Evolutionary conservation across 2,888 invertebrate genomes (phyloP), one percentile per base, ranked within the genome.

Genomic region (Disparrhopalites patrizii): DNA sequence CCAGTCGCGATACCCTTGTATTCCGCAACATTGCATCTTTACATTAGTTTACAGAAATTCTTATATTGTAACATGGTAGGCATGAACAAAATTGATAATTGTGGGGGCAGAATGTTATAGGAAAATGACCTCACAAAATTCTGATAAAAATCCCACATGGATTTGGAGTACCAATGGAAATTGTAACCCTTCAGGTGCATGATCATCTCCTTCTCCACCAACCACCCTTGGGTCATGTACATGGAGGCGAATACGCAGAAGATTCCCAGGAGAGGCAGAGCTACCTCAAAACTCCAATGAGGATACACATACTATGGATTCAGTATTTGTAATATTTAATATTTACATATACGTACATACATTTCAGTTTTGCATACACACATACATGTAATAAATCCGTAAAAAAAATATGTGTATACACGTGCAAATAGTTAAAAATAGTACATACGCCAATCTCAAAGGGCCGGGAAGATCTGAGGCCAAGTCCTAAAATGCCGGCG

Each of bases 1-100:
- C 67, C 67, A 67, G 43, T 67, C 67, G 7, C 47, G 31, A 38
- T 36, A 67, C 27, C 27, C 20, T 1, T 63, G 36, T 23, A 67
- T 54, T 10, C 67, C 67, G 47, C 67, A 67, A 36, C 67, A 67
- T 4, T 25, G 15, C 67, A 67, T 67, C 66, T 66, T n/a, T n/a
- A n/a, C n/a, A n/a, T n/a, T n/a, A n/a, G n/a, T n/a, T n/a, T 10
- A 18, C 10, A 47, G 2, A 47, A 47, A 4, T 47, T 8, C 20
- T 10, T 47, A 20, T 5, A 43, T 38, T 10, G 28, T 20, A 3
- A 25, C 10, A 30, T 27, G 15, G n/a, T n/a, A n/a, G n/a, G n/a
- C n/a, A n/a, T n/a, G n/a, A n/a, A n/a, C n/a, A n/a, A n/a, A n/a
- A n/a, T n/a, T n/a, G n/a, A n/a, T n/a, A n/a, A n/a, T n/a, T n/a